Evolutionary conservation across 2,888 invertebrate species (phyloP).

Genomic region (Dynastes maya): DNA sequence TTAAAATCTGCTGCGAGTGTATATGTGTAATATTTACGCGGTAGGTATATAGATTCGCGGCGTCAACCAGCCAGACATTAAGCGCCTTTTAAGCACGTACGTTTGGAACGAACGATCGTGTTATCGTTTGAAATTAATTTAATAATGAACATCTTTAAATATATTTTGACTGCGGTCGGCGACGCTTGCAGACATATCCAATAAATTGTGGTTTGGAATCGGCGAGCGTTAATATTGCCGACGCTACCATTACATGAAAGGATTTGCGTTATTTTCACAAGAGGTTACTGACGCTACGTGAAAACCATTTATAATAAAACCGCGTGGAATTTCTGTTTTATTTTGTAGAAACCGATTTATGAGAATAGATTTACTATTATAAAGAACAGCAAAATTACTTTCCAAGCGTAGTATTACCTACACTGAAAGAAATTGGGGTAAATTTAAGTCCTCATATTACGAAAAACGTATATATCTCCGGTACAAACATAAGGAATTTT

Average conservation of each 20-base stretch:
- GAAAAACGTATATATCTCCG: too few species aligned
- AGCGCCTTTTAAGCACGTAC: constrained; percentile 7
- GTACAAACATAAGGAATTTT: too few species aligned
- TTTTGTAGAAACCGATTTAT: too few species aligned
- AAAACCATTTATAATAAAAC: constrained; percentile 15
- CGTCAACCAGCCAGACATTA: not conserved
- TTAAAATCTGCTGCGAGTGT: not conserved
- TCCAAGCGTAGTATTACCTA: too few species aligned
- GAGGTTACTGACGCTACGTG: constrained; percentile 19
- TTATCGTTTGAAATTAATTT: constrained; percentile 37
- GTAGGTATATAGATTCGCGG: not conserved
- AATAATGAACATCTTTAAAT: constrained; percentile 39
- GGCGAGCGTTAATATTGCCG: constrained; percentile 5
- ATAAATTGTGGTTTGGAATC: constrained; percentile 26
- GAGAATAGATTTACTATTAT: too few species aligned
- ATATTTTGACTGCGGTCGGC: constrained; percentile 38
- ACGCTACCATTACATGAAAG: constrained; percentile 17
- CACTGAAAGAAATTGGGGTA: too few species aligned
- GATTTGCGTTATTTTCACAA: constrained; percentile 17
- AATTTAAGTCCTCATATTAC: too few species aligned
- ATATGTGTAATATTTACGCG: not conserved
- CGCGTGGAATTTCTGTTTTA: too few species aligned
- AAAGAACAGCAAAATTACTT: too few species aligned
- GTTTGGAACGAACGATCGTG: constrained; percentile 19
- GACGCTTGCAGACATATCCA: constrained; percentile 18